A percentile compares a stretch with the other conserved stretches of the same genome.
Conservation (phyloP, 2,797 vertebrate genomes). For the Sebastes baramenuke region DNA sequence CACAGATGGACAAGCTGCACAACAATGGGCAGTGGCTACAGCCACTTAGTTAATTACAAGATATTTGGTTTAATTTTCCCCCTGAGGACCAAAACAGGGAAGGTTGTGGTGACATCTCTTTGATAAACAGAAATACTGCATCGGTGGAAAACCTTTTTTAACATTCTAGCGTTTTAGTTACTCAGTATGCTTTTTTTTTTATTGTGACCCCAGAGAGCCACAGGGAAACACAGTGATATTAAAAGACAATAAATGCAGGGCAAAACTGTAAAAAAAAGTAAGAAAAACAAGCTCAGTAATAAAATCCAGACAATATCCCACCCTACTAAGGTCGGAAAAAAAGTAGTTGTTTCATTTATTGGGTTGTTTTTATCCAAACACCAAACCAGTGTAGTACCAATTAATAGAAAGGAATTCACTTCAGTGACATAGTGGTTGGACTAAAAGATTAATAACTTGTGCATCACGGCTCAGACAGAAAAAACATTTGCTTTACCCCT, state of each 20-base stretch:
- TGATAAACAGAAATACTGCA: not conserved
- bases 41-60: slow-evolving; percentile 80
- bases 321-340: not conserved
- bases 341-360: not conserved
- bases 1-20: slow-evolving; percentile 63
- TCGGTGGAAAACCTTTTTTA: not conserved
- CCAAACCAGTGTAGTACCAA: not conserved
- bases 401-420: not conserved
- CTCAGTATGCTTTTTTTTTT: not conserved
- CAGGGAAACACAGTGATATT: not conserved
- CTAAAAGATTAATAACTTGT: not conserved
- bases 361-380: not conserved
- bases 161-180: not conserved
- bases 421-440: not conserved
- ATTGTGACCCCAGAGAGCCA: not conserved
- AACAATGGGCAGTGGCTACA: slow-evolving; percentile 59
- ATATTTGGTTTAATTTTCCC: slow-evolving; percentile 62
- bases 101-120: slow-evolving; percentile 22
- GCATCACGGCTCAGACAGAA: not conserved
- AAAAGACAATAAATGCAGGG: slow-evolving; percentile 3
- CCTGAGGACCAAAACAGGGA: slow-evolving; percentile 24
- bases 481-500: not conserved
- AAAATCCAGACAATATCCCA: not conserved
- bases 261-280: not conserved
- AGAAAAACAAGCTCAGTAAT: not conserved